Conservation (phyloP, 2,113 vertebrate species). For the Ceyx margarethae region DNA sequence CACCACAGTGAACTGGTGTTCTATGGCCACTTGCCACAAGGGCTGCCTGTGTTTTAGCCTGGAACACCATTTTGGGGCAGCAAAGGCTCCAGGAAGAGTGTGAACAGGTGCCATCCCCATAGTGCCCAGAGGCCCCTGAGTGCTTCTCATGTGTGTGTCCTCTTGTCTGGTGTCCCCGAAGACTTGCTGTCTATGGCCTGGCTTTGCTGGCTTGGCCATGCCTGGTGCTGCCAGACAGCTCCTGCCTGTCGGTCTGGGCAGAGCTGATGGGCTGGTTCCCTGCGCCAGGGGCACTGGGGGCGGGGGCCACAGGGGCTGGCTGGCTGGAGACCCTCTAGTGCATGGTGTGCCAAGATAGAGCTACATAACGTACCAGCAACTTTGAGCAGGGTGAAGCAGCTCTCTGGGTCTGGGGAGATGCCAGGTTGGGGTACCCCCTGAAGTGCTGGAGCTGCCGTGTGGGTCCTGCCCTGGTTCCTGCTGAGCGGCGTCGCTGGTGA, state of each 20-base stretch:
- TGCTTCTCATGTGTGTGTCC: accelerated
- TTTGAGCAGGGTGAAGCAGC: neutral
- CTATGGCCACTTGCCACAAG: neutral
- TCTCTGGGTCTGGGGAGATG: accelerated
- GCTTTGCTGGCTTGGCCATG: neutral
- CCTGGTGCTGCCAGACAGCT: neutral
- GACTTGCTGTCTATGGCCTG: neutral
- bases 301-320: neutral
- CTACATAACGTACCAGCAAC: accelerated
- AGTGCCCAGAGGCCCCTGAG: accelerated
- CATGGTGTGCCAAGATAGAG: accelerated
- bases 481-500: neutral
- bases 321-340: accelerated
- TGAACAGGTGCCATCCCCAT: accelerated
- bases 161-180: neutral
- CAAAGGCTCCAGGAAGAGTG: neutral
- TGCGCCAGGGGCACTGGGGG: accelerated
- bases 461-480: slow-evolving; percentile 7
- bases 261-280: neutral
- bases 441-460: accelerated
- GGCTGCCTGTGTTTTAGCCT: neutral
- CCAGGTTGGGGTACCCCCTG: accelerated
- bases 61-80: neutral
- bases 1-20: accelerated
- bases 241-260: neutral